Evolutionary conservation across 2,797 vertebrate species (phyloP).

Genomic region (Sebastes steindachneri): DNA sequence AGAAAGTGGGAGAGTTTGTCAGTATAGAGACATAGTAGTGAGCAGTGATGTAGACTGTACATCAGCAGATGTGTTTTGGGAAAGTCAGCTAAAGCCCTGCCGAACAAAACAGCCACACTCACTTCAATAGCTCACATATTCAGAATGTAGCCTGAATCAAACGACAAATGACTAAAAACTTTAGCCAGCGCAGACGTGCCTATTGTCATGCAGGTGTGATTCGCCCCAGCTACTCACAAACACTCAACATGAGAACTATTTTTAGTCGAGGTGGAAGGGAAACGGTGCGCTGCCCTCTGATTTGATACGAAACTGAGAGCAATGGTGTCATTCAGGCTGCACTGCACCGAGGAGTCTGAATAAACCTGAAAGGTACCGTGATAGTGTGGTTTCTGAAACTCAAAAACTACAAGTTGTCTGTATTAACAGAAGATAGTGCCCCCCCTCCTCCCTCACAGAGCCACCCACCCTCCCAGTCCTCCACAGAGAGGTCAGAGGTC

Average conservation of each 20-base stretch:
- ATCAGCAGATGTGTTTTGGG: no score
- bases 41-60: not conserved
- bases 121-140: not conserved
- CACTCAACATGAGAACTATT: conserved; percentile 29
- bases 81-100: not conserved
- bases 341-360: not conserved
- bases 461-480: not conserved
- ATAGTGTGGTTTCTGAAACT: not conserved
- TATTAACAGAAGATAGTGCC: not conserved
- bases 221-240: not conserved
- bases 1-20: not conserved
- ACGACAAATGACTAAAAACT: not conserved
- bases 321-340: conserved; percentile 7
- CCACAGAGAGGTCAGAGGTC: conserved; percentile 50
- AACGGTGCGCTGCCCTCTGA: conserved; percentile 22
- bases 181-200: not conserved
- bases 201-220: conserved; percentile 44
- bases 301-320: conserved; percentile 45
- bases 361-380: not conserved
- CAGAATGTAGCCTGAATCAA: not conserved
- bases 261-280: conserved; percentile 46
- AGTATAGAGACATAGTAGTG: not conserved
- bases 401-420: not conserved
- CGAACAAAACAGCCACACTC: not conserved
- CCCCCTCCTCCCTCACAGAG: not conserved